These are phyloP conservation scores for Stegostoma tigrinum DNA, from an alignment of 2,113 vertebrate genomes.

Conservation along the genomic window DNA sequence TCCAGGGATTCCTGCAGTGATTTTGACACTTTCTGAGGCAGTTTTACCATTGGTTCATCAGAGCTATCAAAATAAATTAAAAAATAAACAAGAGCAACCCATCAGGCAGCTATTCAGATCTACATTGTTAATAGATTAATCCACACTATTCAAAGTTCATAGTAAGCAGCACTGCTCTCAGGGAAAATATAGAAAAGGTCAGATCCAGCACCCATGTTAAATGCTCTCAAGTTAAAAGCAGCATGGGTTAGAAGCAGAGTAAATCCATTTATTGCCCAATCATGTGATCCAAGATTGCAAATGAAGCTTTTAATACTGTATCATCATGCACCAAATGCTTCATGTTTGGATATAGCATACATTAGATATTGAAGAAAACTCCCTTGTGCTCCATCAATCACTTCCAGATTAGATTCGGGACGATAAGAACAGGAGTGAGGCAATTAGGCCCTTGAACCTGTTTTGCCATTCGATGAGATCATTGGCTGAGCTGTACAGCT, in stretches of 20 bases:
- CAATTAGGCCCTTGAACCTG: not conserved
- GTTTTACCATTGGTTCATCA: conserved; percentile 58
- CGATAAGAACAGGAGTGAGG: no score
- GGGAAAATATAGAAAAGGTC: not conserved
- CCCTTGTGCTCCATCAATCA: not conserved
- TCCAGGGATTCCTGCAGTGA: conserved; percentile 64
- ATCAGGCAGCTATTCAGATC: not conserved
- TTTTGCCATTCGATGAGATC: not conserved
- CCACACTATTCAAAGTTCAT: not conserved
- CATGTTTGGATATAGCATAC: not conserved
- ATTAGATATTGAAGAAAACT: not conserved
- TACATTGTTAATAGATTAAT: not conserved
- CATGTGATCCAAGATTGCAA: not conserved
- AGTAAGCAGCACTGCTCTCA: not conserved
- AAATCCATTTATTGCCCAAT: not conserved
- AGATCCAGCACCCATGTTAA: not conserved
- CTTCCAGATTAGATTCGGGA: not conserved
- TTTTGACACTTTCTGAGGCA: conserved; percentile 62
- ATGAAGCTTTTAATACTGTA: not conserved
- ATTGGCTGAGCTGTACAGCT: not conserved
- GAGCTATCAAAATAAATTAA: conserved; percentile 51
- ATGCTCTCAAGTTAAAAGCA: not conserved
- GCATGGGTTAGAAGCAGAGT: not conserved
- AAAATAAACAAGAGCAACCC: conserved; percentile 27
- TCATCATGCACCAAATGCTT: not conserved